Evolutionary conservation across 2,797 vertebrate species (phyloP), one percentile per base, ranked within the genome.

Genomic region (Gobio occitaniae): DNA sequence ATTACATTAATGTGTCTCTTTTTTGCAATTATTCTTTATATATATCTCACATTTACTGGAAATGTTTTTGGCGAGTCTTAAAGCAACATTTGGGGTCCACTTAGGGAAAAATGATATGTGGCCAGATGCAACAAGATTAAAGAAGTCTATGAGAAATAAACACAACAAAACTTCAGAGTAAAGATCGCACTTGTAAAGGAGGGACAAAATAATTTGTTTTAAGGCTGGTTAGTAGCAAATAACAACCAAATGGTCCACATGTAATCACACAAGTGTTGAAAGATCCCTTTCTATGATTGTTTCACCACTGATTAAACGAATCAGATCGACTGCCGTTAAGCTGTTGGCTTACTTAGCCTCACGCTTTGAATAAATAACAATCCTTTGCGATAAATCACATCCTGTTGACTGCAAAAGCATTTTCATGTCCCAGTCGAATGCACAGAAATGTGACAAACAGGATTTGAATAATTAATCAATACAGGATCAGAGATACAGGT

Each of bases 11-110:
- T 78, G 48, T 48, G 75, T 78, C 54, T 36, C 21, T 70, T 78
- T 32, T 79, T 61, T 52, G 72, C 41, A 10, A 75, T 63, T 36
- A 78, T 44, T 52, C 93, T 94, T 90, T 80, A 94, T 94, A 94
- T 94, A 92, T 92, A 93, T 92, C 91, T 94, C 91, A 90, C 92
- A 94, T 92, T 95, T 95, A 95, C 94, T 95, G 93, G 94, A 95
- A 95, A 90, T 87, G 89, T 89, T 87, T 89, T 89, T 92, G 91
- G 90, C 90, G 90, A 90, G 90, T 93, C 90, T 91, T 93, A 93
- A 86, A 92, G 91, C 92, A 93, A 93, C 95, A 95, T 95, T 95
- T 95, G 95, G 95, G 95, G 93, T 95, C 93, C 94, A 95, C 94
- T 95, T 95, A 91, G 56, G 93, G 93, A 94, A 94, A 90, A 94